phyloP scores from a whole-genome alignment of 2,888 invertebrate genomes.

The Patella depressa region DNA sequence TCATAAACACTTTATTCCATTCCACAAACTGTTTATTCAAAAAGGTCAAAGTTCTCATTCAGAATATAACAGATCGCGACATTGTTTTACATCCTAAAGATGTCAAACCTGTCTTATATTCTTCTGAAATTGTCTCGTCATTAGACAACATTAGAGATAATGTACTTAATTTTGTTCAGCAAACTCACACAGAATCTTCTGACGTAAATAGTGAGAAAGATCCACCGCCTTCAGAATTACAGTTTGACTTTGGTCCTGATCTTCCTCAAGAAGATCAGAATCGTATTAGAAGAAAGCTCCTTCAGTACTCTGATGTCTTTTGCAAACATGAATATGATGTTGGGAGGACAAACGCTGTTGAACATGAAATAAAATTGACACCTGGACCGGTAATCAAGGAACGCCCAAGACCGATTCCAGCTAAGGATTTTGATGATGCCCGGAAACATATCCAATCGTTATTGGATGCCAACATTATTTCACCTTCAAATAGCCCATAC shows the following conservation, averaged over 20 bases:
- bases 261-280: background rate
- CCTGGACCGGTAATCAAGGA: background rate
- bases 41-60: background rate
- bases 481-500: constrained; percentile 11
- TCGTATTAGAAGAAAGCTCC: background rate
- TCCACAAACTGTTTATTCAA: background rate
- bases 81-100: background rate
- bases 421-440: constrained; percentile 14
- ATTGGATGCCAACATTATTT: constrained; percentile 14
- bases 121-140: background rate
- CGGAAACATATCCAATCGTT: background rate
- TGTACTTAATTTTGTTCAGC: background rate
- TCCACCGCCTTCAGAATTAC: background rate
- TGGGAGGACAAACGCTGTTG: background rate
- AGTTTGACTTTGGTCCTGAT: background rate
- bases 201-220: background rate
- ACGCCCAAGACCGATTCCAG: constrained; percentile 10
- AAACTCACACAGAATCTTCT: background rate
- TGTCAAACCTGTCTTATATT: background rate
- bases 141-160: background rate
- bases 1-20: background rate
- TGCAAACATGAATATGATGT: constrained; percentile 15
- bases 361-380: constrained; percentile 12
- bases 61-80: background rate
- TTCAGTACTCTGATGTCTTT: constrained; percentile 15